Percentiles rank a stretch among this genome's conserved stretches.
These are phyloP conservation scores for Barypeithes pellucidus DNA, from an alignment of 2,888 invertebrate genomes.

Conservation along the genomic window DNA sequence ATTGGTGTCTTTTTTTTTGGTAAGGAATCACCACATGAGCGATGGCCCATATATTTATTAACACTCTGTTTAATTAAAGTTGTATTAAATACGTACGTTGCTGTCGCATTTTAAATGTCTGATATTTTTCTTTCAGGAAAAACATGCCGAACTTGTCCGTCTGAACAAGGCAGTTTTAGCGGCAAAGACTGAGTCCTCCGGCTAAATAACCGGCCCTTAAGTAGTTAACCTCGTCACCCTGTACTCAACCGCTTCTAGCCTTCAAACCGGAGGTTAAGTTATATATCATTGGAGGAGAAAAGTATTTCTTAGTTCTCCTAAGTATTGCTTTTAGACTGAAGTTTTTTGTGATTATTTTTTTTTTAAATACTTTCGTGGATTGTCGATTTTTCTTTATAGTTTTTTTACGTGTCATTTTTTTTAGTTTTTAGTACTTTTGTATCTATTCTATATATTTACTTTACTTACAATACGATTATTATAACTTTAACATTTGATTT, in stretches of 20 bases:
- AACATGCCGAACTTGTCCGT: constrained; percentile 91
- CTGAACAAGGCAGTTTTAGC: constrained; percentile 82
- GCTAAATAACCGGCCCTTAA: constrained; percentile 21
- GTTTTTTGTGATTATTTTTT: constrained; percentile 54
- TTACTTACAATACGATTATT: constrained; percentile 39
- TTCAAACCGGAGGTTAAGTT: constrained; percentile 38
- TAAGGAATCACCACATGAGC: too few relatives aligned
- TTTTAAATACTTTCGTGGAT: constrained; percentile 50
- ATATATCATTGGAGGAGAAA: constrained; percentile 48
- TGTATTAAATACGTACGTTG: too few relatives aligned
- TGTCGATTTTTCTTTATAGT: constrained; percentile 30
- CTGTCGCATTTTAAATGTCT: too few relatives aligned
- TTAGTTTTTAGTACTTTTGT: constrained; percentile 38
- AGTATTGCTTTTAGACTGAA: constrained; percentile 64
- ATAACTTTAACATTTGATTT: constrained; percentile 18
- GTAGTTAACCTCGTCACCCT: constrained; percentile 49
- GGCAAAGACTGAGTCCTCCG: constrained; percentile 40
- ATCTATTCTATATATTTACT: constrained; percentile 30
- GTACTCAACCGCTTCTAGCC: constrained; percentile 56
- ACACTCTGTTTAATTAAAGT: too few relatives aligned
- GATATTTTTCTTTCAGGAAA: constrained; percentile 79
- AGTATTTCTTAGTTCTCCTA: constrained; percentile 48
- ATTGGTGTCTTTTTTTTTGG: too few relatives aligned
- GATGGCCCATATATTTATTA: too few relatives aligned
- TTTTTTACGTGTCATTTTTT: constrained; percentile 43